Conservation (phyloP, 2,113 vertebrate genomes). For the Triplophysa siluroides region DNA sequence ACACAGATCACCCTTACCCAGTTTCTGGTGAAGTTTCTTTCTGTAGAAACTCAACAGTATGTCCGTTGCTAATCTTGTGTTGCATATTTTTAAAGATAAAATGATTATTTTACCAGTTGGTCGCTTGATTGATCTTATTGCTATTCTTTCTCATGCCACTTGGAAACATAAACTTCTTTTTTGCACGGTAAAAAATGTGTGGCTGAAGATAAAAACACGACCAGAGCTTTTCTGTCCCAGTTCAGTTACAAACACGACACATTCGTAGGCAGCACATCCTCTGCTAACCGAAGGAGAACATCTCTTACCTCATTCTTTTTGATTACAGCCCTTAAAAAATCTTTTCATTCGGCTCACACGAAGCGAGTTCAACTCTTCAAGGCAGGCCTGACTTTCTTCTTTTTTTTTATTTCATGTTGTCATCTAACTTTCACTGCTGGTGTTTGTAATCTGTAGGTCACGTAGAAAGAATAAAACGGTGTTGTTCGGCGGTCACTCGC, state of each 20-base stretch:
- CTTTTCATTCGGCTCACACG: not conserved
- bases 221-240: slow-evolving; percentile 8
- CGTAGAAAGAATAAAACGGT: not conserved
- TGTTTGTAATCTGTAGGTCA: slow-evolving; percentile 12
- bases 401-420: not conserved
- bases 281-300: not conserved
- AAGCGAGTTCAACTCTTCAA: not conserved
- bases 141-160: not conserved
- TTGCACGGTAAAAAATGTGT: not conserved
- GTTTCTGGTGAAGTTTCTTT: slow-evolving; percentile 38
- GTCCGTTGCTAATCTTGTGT: not conserved
- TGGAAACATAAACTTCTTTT: no score
- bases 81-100: no score
- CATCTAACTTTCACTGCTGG: not conserved
- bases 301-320: not conserved
- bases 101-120: no score
- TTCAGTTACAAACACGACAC: not conserved
- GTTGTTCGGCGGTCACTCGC: slow-evolving; percentile 17
- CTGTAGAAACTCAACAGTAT: no score
- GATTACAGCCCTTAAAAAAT: not conserved
- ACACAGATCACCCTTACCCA: slow-evolving; percentile 39
- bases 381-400: not conserved
- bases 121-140: no score
- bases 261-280: not conserved
- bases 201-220: slow-evolving; percentile 39